phyloP scores from a whole-genome alignment of 2,888 invertebrate species.

The Zygothrica quintamaculata region DNA sequence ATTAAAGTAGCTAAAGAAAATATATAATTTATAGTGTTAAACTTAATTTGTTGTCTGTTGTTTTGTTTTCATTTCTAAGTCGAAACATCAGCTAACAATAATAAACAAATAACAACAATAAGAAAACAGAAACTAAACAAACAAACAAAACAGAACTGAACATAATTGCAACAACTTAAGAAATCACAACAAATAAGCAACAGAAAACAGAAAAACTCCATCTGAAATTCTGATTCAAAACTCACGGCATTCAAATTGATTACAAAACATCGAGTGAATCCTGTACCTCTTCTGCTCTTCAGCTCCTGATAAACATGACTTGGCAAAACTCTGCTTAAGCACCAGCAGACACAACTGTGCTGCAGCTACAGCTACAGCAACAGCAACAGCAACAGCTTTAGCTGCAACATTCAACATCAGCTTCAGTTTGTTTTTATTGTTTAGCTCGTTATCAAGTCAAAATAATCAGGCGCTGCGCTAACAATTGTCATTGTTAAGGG shows the following conservation, averaged over 20 bases:
- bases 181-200: slow-evolving; percentile 75
- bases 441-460: slow-evolving; percentile 84
- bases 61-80: slow-evolving; percentile 48
- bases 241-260: slow-evolving; percentile 75
- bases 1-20: slow-evolving; percentile 55
- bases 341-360: no score
- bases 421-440: slow-evolving; percentile 78
- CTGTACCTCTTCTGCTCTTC: slow-evolving; percentile 34
- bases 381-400: no score
- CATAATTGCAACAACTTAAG: slow-evolving; percentile 79
- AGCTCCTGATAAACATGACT: slow-evolving; percentile 77
- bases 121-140: slow-evolving; percentile 20
- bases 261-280: slow-evolving; percentile 57
- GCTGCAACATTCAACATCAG: slow-evolving; percentile 30
- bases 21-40: slow-evolving; percentile 45
- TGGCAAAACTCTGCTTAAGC: slow-evolving; percentile 60
- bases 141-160: slow-evolving; percentile 28
- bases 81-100: slow-evolving; percentile 36
- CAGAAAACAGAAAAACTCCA: slow-evolving; percentile 47
- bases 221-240: slow-evolving; percentile 44
- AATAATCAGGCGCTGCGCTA: slow-evolving; percentile 83
- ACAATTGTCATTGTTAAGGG: slow-evolving; percentile 81
- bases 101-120: slow-evolving; percentile 30
- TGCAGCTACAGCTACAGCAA: slow-evolving; percentile 24
- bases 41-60: slow-evolving; percentile 51